These are phyloP conservation scores for Cassiopea xamachana DNA, from an alignment of 30 jellyfish, hydroid and myxozoan species.

Conservation along the genomic window DNA sequence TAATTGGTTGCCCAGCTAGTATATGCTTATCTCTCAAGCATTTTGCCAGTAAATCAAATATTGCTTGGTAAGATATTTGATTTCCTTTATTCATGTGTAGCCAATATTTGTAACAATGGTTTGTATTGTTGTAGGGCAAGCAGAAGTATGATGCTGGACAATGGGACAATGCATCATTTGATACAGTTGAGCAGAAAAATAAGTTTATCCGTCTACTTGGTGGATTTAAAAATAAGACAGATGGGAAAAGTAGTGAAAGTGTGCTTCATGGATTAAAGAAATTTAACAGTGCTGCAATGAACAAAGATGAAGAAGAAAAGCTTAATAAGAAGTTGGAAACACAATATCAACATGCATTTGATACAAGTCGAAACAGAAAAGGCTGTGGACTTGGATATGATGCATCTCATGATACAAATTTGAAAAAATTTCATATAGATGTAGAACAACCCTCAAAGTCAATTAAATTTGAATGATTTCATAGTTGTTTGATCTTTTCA, in stretches of 20 bases:
- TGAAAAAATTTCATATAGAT: conserved; percentile 58
- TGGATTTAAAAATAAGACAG: conserved; percentile 58
- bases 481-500: not conserved
- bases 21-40: too few relatives aligned
- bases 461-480: conserved; percentile 29
- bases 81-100: too few relatives aligned
- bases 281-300: conserved; percentile 68
- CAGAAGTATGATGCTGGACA: conserved; percentile 63
- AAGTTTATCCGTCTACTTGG: conserved; percentile 75
- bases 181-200: conserved; percentile 57
- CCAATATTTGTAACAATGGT: not conserved
- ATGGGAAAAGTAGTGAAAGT: not conserved
- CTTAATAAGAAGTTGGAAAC: conserved; percentile 56
- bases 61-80: too few relatives aligned
- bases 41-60: too few relatives aligned
- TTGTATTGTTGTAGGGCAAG: not conserved
- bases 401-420: conserved; percentile 29
- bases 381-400: conserved; percentile 84
- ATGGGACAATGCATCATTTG: conserved; percentile 73
- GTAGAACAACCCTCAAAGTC: conserved; percentile 46
- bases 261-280: conserved; percentile 19
- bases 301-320: conserved; percentile 47
- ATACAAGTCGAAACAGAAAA: conserved; percentile 65
- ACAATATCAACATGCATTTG: conserved; percentile 78
- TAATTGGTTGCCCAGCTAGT: too few relatives aligned